Evolutionary conservation across 2,113 vertebrate species (phyloP), one percentile per base, ranked within the genome.

Genomic region (Hippocampus abdominalis): DNA sequence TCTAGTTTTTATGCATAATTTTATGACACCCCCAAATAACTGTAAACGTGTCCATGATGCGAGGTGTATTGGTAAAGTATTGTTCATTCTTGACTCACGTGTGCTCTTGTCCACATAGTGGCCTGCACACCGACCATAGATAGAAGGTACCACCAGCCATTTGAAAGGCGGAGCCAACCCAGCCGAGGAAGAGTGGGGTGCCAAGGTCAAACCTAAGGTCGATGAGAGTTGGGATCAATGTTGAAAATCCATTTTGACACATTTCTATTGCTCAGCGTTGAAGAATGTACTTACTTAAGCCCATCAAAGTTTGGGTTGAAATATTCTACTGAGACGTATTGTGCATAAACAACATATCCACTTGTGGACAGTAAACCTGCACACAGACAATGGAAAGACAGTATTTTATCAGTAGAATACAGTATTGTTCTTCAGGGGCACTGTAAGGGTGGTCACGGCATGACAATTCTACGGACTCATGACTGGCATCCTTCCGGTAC

Each of bases 151-250:
- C 92, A 0, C 92, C 92, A 0, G 82, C 67, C 8, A 76, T 61
- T 18, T 92, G 87, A 54, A 92, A 85, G 29, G 71, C 69, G 0
- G 91, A 88, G 60, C 92, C 92, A 6, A 91, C 87, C 92, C 90
- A 93, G 42, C 92, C 92, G 0, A 93, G 87, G 80, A 92, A 93
- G 59, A 93, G 48, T 0, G 92, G 91, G 0, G 89, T 91, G n/a
- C 92, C 92, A 0, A 93, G 87, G 70, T 92, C 86, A 68, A 71
- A 92, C 64, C 92, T 93, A 27, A 46, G n/a, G n/a, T 64, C 39
- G 5, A 23, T 44, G 23, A 27, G 74, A 54, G 8, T 61, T 12
- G 49, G 3, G 42, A 3, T 68, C 36, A 69, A 29, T 7, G 46
- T 69, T 2, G 8, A 40, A 11, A 13, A 32, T 27, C 44, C 15